A percentile compares a stretch with the other conserved stretches of the same genome.
phyloP scores from a whole-genome alignment of 2,797 vertebrate genomes.

The Lacerta viridis region DNA sequence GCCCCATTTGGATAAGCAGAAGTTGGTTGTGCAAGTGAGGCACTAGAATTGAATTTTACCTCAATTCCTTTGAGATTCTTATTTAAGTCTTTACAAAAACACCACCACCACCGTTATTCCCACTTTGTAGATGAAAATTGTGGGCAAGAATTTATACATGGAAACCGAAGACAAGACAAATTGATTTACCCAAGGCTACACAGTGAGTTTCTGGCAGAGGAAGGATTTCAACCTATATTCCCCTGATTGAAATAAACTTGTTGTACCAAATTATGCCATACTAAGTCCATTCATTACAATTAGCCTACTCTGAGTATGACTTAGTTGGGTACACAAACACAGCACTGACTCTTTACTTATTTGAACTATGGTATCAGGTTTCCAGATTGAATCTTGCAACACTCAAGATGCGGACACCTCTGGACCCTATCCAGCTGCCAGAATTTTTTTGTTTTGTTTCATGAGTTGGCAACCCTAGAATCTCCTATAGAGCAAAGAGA shows the following conservation, averaged over 20 bases:
- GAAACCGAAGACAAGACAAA: background rate
- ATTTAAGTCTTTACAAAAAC: background rate
- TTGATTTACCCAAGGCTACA: background rate
- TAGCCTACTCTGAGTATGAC: too few species aligned
- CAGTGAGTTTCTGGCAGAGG: background rate
- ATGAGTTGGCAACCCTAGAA: background rate
- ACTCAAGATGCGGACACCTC: background rate
- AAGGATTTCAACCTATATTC: background rate
- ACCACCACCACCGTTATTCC: background rate
- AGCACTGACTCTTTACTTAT: background rate
- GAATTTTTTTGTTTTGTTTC: background rate
- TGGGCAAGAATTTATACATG: background rate
- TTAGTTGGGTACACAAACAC: too few species aligned
- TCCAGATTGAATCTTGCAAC: background rate
- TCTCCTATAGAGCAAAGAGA: background rate
- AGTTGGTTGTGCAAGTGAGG: too few species aligned
- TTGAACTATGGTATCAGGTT: background rate
- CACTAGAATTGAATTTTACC: too few species aligned
- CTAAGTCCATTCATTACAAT: too few species aligned
- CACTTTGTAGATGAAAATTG: too few species aligned
- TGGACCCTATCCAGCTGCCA: background rate
- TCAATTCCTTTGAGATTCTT: background rate
- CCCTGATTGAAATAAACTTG: background rate
- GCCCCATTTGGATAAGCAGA: too few species aligned
- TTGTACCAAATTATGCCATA: too few species aligned